Percentiles rank a stretch among this genome's conserved stretches.
Evolutionary conservation across 1,140 invertebrate species (phyloP).

Genomic region (Cyrtorhinus lividipennis): DNA sequence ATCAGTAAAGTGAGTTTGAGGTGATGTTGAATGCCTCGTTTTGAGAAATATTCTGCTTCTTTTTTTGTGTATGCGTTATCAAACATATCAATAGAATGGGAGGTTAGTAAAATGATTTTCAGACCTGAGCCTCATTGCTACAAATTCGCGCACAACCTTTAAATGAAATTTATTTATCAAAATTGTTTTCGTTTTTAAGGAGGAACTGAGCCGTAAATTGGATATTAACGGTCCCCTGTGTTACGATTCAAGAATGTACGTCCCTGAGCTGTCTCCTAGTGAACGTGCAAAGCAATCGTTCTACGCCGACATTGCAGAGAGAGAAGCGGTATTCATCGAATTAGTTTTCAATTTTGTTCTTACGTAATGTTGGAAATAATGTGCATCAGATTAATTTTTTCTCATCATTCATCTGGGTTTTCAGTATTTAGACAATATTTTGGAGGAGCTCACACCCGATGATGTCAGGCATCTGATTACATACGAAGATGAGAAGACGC

Average conservation of each 20-base stretch:
- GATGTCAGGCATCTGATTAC: conserved; percentile 74
- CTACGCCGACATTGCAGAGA: conserved; percentile 22
- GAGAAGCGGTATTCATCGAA: conserved; percentile 49
- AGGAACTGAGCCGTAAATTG: conserved; percentile 20
- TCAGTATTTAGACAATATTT: conserved; percentile 54
- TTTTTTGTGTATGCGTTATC: too few relatives aligned
- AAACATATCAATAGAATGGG: too few relatives aligned
- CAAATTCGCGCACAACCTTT: too few relatives aligned
- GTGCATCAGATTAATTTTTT: too few relatives aligned
- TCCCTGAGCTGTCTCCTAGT: conserved; percentile 43
- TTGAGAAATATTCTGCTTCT: too few relatives aligned
- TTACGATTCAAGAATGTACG: conserved; percentile 49
- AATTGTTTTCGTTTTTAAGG: conserved; percentile 15
- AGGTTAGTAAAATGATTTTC: too few relatives aligned
- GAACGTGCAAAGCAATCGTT: conserved; percentile 44
- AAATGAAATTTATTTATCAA: too few relatives aligned
- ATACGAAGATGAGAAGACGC: conserved; percentile 80
- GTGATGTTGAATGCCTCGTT: not conserved
- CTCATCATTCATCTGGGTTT: too few relatives aligned
- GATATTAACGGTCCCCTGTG: conserved; percentile 37
- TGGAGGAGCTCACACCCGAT: conserved; percentile 68
- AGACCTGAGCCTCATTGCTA: too few relatives aligned
- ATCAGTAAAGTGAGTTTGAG: not conserved
- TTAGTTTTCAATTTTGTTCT: too few relatives aligned
- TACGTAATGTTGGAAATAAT: too few relatives aligned